These are phyloP conservation scores for Melolontha melolontha DNA, from an alignment of 2,888 invertebrate species.

Conservation along the genomic window DNA sequence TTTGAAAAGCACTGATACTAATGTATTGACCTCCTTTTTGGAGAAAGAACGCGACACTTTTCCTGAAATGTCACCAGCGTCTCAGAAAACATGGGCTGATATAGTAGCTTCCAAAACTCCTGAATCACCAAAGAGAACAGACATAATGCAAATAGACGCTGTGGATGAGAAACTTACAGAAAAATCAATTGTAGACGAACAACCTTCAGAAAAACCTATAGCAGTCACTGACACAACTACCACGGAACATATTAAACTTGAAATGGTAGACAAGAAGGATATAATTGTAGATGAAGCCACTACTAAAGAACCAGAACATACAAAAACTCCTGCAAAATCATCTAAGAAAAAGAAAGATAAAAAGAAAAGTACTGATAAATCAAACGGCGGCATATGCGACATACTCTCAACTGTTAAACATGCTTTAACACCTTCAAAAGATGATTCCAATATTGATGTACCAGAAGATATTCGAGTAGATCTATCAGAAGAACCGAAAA, in stretches of 20 bases:
- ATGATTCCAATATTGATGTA: slow-evolving; percentile 22
- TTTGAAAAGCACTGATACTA: too few species aligned
- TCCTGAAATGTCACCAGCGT: slow-evolving; percentile 11
- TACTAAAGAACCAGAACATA: slow-evolving; percentile 27
- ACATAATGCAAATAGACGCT: slow-evolving; percentile 7
- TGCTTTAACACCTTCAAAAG: slow-evolving; percentile 52
- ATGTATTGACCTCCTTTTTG: slow-evolving; percentile 4
- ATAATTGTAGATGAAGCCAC: slow-evolving; percentile 15
- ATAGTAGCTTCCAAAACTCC: slow-evolving; percentile 50
- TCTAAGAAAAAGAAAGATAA: slow-evolving; percentile 48
- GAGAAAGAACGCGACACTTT: slow-evolving; percentile 23
- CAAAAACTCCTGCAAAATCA: slow-evolving; percentile 40
- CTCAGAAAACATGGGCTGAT: slow-evolving; percentile 58
- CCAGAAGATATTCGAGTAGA: slow-evolving; percentile 28
- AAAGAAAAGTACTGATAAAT: slow-evolving; percentile 49
- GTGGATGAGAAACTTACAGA: background rate
- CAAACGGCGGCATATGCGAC: slow-evolving; percentile 53
- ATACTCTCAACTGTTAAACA: slow-evolving; percentile 56
- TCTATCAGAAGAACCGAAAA: slow-evolving; percentile 38
- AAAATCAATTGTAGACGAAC: background rate
- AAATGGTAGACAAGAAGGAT: too few species aligned
- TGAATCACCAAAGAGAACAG: slow-evolving; percentile 19
- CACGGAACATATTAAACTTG: background rate
- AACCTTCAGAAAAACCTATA: background rate
- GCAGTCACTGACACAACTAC: background rate